These are phyloP conservation scores for Hippocampus mohnikei DNA, from an alignment of 2,113 vertebrate species.

Conservation along the genomic window DNA sequence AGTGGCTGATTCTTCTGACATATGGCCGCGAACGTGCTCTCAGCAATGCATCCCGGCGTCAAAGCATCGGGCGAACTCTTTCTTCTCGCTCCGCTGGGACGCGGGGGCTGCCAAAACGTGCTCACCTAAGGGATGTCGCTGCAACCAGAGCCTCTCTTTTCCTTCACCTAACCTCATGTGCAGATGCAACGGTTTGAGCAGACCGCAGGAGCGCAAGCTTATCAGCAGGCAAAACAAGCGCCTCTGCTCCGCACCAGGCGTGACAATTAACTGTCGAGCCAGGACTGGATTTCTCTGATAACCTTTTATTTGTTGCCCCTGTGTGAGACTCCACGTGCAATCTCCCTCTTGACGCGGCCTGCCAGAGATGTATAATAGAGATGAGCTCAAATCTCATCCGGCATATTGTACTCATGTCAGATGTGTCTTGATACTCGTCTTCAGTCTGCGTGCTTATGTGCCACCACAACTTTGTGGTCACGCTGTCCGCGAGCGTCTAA, in stretches of 20 bases:
- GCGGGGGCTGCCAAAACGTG: conserved; percentile 27
- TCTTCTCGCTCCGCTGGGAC: conserved; percentile 19
- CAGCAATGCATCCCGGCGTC: conserved; percentile 1
- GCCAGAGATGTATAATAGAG: conserved; percentile 34
- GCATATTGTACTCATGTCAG: conserved; percentile 44
- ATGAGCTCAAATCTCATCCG: conserved; percentile 60
- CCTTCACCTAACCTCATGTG: conserved; percentile 44
- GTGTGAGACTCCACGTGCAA: conserved; percentile 25
- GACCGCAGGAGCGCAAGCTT: conserved; percentile 56
- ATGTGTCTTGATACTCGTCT: conserved; percentile 19
- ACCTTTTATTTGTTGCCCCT: conserved; percentile 61
- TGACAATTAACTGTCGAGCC: conserved; percentile 67
- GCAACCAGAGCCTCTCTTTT: conserved; percentile 50
- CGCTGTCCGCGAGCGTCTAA: background rate
- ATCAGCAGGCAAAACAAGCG: conserved; percentile 68
- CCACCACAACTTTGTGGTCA: conserved; percentile 21
- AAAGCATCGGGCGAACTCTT: conserved; percentile 19
- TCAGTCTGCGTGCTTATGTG: background rate
- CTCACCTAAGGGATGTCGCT: conserved; percentile 53
- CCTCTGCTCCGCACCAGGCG: conserved; percentile 40
- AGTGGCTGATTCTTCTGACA: background rate
- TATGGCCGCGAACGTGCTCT: background rate
- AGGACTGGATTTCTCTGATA: conserved; percentile 72
- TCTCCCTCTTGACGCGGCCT: conserved; percentile 33
- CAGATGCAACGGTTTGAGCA: conserved; percentile 55